Evolutionary conservation across 2,888 invertebrate genomes (phyloP).

Genomic region (Lingula anatina): DNA sequence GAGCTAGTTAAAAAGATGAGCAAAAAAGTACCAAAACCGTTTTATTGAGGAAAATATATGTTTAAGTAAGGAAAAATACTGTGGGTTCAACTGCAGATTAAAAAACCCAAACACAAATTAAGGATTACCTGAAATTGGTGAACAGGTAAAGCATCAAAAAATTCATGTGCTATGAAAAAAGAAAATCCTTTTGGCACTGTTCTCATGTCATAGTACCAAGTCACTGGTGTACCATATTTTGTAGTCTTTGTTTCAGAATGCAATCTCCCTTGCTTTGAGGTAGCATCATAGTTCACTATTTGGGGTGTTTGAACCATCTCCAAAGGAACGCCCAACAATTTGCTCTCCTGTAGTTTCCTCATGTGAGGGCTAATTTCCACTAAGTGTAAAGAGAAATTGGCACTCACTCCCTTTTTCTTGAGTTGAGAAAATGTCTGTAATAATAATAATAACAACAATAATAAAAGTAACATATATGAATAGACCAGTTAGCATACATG

Average conservation of each 20-base stretch:
- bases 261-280: constrained; percentile 8
- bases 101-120: neutral
- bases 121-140: constrained; percentile 80
- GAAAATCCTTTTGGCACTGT: constrained; percentile 66
- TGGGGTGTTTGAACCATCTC: neutral
- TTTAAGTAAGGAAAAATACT: too few relatives aligned
- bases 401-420: too few relatives aligned
- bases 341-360: constrained; percentile 71
- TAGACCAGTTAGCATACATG: too few relatives aligned
- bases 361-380: constrained; percentile 87
- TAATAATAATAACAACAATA: too few relatives aligned
- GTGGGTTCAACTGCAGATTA: too few relatives aligned
- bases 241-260: constrained; percentile 26
- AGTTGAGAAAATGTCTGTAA: constrained; percentile 49
- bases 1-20: too few relatives aligned
- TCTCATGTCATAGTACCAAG: constrained; percentile 80
- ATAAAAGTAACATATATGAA: too few relatives aligned
- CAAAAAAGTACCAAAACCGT: too few relatives aligned
- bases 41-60: too few relatives aligned
- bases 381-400: constrained; percentile 72
- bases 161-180: constrained; percentile 89
- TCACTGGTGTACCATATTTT: constrained; percentile 60
- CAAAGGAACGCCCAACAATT: constrained; percentile 60
- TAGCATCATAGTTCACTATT: neutral
- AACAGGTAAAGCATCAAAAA: constrained; percentile 94